Evolutionary conservation across 2,797 vertebrate genomes (phyloP).

Genomic region (Hydrophis major): DNA sequence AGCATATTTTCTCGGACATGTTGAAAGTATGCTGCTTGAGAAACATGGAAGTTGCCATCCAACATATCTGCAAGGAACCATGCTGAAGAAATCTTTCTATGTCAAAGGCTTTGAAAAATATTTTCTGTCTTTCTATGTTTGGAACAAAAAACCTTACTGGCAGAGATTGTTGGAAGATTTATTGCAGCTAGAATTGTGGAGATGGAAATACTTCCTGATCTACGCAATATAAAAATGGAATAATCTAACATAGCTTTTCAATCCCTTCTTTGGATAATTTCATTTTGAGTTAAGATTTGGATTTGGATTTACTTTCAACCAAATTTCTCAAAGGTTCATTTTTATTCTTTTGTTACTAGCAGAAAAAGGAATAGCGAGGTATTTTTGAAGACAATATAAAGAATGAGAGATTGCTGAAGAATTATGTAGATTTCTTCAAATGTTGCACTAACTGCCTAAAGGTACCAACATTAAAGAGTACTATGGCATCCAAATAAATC

Average conservation of each 20-base stretch:
- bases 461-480: neutral
- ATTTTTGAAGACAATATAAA: neutral
- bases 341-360: neutral
- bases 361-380: neutral
- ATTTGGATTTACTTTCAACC: slow-evolving; percentile 62
- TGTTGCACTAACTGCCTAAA: neutral
- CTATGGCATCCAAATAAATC: neutral
- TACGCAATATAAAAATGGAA: slow-evolving; percentile 59
- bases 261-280: slow-evolving; percentile 63
- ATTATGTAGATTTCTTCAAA: neutral
- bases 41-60: neutral
- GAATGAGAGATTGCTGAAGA: neutral
- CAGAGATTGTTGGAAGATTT: neutral
- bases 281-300: slow-evolving; percentile 64
- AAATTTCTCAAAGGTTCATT: slow-evolving; percentile 50
- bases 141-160: neutral
- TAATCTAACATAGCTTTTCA: slow-evolving; percentile 50
- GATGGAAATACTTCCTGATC: neutral
- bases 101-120: neutral
- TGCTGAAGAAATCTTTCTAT: neutral
- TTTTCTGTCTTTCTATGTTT: neutral
- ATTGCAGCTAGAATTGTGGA: neutral
- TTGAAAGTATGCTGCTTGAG: neutral
- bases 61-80: neutral
- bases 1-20: neutral